phyloP scores from a whole-genome alignment of 2,797 vertebrate genomes.

The Gambelia wislizenii region DNA sequence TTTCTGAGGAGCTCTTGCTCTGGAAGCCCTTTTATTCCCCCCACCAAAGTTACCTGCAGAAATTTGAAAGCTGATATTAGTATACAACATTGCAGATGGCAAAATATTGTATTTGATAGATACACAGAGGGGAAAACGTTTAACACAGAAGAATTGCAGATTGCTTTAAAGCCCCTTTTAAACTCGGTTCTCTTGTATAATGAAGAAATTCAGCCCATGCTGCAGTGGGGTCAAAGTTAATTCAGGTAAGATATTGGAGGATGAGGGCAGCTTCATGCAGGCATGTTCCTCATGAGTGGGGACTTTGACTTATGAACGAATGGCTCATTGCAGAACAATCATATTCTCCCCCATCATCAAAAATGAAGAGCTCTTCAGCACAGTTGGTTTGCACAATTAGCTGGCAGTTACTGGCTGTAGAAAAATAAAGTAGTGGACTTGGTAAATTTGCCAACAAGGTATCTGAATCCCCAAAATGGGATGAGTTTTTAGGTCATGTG shows the following conservation, averaged over 20 bases:
- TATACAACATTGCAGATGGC: constrained; percentile 33
- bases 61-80: constrained; percentile 48
- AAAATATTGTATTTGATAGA: constrained; percentile 19
- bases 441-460: not conserved
- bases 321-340: not conserved
- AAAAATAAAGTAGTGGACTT: not conserved
- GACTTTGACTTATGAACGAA: not conserved
- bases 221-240: not conserved
- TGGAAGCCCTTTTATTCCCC: not conserved
- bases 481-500: not conserved
- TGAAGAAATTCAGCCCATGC: not conserved
- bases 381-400: not conserved
- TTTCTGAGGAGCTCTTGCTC: not conserved
- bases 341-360: not conserved
- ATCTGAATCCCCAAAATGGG: not conserved
- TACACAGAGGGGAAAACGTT: not conserved
- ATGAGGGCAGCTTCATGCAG: not conserved
- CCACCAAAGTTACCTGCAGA: constrained; percentile 16
- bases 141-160: constrained; percentile 29
- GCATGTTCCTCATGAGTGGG: not conserved
- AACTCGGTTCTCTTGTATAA: not conserved
- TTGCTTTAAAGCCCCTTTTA: too few relatives aligned
- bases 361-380: not conserved
- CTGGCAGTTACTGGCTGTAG: not conserved
- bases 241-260: not conserved